Percentiles rank a stretch among this genome's conserved stretches.
These are phyloP conservation scores for Mycteria americana DNA, from an alignment of 2,797 vertebrate genomes.

Conservation along the genomic window DNA sequence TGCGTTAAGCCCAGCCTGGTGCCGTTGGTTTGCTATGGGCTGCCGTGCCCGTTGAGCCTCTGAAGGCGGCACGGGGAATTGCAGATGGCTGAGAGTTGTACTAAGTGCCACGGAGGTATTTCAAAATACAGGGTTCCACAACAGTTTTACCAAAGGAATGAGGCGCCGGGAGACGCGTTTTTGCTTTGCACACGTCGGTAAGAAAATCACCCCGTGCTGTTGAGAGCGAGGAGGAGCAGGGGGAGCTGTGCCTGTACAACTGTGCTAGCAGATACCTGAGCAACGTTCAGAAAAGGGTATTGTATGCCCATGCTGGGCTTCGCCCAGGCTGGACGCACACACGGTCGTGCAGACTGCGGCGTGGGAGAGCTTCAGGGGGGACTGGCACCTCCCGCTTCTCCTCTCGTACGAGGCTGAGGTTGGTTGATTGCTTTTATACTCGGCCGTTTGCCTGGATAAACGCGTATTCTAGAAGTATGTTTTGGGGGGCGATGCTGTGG, in stretches of 20 bases:
- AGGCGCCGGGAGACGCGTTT: accelerated
- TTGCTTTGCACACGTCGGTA: neutral
- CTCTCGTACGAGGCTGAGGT: accelerated
- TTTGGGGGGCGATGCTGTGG: neutral
- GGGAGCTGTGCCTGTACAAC: too few relatives aligned
- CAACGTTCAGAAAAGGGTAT: too few relatives aligned
- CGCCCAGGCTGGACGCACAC: accelerated
- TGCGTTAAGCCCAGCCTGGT: neutral
- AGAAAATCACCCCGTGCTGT: neutral
- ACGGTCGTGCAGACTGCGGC: accelerated
- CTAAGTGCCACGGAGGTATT: too few relatives aligned
- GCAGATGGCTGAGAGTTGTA: neutral
- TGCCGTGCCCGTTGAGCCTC: neutral
- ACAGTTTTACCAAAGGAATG: neutral
- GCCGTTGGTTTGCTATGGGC: neutral
- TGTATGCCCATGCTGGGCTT: accelerated
- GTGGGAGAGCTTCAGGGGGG: neutral
- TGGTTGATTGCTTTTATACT: neutral
- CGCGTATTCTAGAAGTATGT: accelerated
- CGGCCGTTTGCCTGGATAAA: neutral
- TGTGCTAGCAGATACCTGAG: accelerated
- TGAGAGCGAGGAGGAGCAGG: neutral
- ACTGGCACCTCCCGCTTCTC: neutral
- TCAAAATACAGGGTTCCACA: neutral
- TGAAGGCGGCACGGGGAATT: accelerated